Evolutionary conservation across 2,888 invertebrate genomes (phyloP).

Genomic region (Oscheius sp.): DNA sequence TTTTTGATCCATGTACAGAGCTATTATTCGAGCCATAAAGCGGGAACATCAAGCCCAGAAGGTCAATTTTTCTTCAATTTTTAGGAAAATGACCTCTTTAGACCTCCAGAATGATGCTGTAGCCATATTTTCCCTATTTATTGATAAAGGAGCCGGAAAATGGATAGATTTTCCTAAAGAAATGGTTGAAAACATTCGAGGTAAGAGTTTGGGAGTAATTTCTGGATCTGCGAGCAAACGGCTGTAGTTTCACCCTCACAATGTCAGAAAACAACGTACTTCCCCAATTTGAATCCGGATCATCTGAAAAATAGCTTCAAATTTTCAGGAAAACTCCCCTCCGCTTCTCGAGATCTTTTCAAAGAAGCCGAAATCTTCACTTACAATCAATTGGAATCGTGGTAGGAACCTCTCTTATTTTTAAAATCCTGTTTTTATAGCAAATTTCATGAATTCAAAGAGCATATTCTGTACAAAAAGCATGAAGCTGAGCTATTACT

Average conservation of each 20-base stretch:
- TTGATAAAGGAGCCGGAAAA: constrained; percentile 5
- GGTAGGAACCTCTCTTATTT: background rate
- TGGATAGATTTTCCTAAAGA: constrained; percentile 17
- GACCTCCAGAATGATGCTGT: constrained; percentile 4
- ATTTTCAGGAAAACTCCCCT: constrained; percentile 9
- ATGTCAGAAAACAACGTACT: background rate
- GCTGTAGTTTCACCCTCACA: too few relatives aligned
- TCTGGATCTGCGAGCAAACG: background rate
- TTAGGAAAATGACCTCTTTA: background rate
- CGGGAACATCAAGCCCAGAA: background rate
- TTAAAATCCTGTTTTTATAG: background rate
- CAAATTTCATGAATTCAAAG: constrained; percentile 11
- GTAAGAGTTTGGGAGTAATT: background rate
- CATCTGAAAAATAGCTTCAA: background rate
- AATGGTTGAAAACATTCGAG: background rate
- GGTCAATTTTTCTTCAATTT: background rate
- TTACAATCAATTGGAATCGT: background rate
- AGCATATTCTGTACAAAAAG: constrained; percentile 1
- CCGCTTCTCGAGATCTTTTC: constrained; percentile 1
- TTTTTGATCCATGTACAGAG: constrained; percentile 29
- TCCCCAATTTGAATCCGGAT: background rate
- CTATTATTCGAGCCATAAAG: background rate
- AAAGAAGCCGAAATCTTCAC: constrained; percentile 9
- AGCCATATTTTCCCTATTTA: constrained; percentile 9
- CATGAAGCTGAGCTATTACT: constrained; percentile 12